These are phyloP conservation scores for Erpornis zantholeuca DNA, from an alignment of 2,113 vertebrate species.

Conservation along the genomic window DNA sequence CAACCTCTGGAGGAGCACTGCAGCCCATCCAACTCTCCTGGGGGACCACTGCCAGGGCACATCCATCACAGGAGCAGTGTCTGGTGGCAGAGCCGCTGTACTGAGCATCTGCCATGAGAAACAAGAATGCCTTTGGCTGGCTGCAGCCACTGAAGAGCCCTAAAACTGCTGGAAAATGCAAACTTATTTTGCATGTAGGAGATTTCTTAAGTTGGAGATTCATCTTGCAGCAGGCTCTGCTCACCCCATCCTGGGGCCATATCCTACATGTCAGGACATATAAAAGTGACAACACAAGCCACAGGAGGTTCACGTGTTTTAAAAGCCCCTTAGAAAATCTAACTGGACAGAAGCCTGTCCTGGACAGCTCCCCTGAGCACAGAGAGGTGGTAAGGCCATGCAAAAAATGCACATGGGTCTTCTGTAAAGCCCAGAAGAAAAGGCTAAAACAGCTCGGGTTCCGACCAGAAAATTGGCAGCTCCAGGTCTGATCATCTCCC, in stretches of 20 bases:
- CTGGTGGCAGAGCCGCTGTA: neutral
- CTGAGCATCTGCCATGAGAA: neutral
- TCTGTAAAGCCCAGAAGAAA: neutral
- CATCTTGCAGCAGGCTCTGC: neutral
- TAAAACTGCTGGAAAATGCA: neutral
- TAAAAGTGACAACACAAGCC: neutral
- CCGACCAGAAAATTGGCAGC: neutral
- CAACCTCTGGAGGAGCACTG: neutral
- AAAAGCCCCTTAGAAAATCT: neutral
- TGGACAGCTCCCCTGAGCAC: neutral
- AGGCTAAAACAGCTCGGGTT: neutral
- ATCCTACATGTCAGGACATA: neutral
- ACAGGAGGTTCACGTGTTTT: neutral
- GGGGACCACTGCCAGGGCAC: neutral
- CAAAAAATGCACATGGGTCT: neutral
- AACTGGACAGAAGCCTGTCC: neutral
- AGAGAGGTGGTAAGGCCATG: neutral
- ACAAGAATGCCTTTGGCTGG: neutral
- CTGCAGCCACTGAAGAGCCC: neutral
- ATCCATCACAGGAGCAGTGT: accelerated
- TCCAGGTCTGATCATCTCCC: neutral
- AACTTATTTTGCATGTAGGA: neutral
- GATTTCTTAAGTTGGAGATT: neutral
- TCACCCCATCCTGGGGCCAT: neutral
- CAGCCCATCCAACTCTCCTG: neutral